Evolutionary conservation across 1,140 invertebrate genomes (phyloP).

Genomic region (Bilobella aurantiaca): DNA sequence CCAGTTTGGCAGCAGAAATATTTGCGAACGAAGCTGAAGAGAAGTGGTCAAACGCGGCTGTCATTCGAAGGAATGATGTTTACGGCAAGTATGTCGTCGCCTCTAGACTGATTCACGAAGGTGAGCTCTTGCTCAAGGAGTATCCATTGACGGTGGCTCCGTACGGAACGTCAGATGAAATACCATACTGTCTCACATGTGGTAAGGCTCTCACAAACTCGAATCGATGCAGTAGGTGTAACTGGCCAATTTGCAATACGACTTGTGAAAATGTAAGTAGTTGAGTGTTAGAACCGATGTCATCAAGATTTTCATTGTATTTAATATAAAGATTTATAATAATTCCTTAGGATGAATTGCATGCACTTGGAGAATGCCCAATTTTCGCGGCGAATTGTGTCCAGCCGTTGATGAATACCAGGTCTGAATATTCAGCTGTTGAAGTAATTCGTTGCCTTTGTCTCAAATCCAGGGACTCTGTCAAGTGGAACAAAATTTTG

Average conservation of each 20-base stretch:
- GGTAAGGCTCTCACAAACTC: constrained; percentile 19
- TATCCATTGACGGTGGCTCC: constrained; percentile 4
- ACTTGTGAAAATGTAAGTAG: constrained; percentile 12
- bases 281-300: no score
- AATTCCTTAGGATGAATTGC: constrained; percentile 1
- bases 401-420: not conserved
- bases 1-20: no score
- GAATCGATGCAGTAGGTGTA: constrained; percentile 16
- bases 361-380: constrained; percentile 19
- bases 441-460: constrained; percentile 17
- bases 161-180: constrained; percentile 11
- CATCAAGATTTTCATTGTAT: no score
- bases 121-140: constrained; percentile 19
- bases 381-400: constrained; percentile 11
- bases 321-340: no score
- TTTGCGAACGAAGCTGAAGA: no score
- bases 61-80: constrained; percentile 11
- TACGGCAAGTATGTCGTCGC: constrained; percentile 25
- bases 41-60: not conserved
- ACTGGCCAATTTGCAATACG: constrained; percentile 20
- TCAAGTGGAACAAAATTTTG: constrained; percentile 12
- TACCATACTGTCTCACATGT: constrained; percentile 20
- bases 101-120: constrained; percentile 14
- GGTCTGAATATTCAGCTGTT: constrained; percentile 16
- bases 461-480: not conserved